Conservation (phyloP, 35 echinoderm and acorn worm genomes). For the Ophioderma brevispina region DNA sequence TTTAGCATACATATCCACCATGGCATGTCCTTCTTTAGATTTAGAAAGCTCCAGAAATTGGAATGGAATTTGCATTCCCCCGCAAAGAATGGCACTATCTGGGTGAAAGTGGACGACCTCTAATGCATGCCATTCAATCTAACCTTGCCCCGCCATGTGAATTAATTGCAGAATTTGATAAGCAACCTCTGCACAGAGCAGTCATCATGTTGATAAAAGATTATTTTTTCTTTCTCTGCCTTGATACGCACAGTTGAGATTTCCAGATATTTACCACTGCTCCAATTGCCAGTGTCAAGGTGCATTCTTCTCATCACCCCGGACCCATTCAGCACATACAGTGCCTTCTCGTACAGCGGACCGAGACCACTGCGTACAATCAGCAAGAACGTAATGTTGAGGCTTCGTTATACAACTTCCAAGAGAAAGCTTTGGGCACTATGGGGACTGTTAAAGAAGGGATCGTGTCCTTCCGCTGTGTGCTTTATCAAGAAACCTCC, state of each 20-base stretch:
- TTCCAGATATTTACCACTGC: background rate
- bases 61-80: no score
- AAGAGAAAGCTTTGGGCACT: background rate
- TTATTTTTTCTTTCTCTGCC: background rate
- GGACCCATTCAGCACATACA: background rate
- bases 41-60: no score
- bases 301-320: background rate
- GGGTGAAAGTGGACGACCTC: no score
- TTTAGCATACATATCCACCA: no score
- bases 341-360: background rate
- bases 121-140: no score
- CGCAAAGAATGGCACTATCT: no score
- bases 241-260: background rate
- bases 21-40: no score
- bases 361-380: background rate
- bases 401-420: background rate
- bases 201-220: no score
- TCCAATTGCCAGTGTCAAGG: background rate
- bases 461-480: background rate
- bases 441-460: background rate
- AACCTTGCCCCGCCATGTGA: no score
- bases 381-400: background rate
- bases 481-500: background rate
- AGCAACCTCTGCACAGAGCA: no score
- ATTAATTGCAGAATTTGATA: no score